Conservation (phyloP, 2,888 invertebrate genomes). For the Neoascia interrupta region DNA sequence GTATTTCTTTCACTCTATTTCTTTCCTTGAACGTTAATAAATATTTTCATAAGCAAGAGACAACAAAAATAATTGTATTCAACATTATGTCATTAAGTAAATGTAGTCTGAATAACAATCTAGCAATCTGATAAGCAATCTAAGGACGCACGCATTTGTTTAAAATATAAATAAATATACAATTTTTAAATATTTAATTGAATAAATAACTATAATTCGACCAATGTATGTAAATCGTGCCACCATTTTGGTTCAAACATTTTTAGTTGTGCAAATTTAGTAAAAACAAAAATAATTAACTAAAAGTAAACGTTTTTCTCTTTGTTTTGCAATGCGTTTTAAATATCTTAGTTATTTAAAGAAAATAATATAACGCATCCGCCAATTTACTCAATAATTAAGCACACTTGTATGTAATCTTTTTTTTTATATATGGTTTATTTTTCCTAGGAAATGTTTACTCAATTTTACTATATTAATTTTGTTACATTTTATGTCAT, state of each 20-base stretch:
- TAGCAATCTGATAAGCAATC: slow-evolving; percentile 54
- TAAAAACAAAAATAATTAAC: slow-evolving; percentile 28
- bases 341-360: too few species aligned
- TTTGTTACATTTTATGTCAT: slow-evolving; percentile 49
- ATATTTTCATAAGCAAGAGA: too few species aligned
- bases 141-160: slow-evolving; percentile 61
- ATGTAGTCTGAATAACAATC: slow-evolving; percentile 1
- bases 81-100: too few species aligned
- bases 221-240: slow-evolving; percentile 62
- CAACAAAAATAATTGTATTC: too few species aligned
- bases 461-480: slow-evolving; percentile 23
- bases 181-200: slow-evolving; percentile 25
- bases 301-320: slow-evolving; percentile 1
- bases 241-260: slow-evolving; percentile 65
- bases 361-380: too few species aligned
- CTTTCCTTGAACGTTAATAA: neutral
- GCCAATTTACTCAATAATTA: slow-evolving; percentile 3
- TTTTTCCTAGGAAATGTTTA: slow-evolving; percentile 42
- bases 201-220: slow-evolving; percentile 56
- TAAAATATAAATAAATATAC: slow-evolving; percentile 36
- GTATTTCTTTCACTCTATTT: neutral
- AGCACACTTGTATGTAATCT: slow-evolving; percentile 49
- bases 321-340: too few species aligned
- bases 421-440: too few species aligned
- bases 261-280: slow-evolving; percentile 63